Evolutionary conservation across 1,140 invertebrate species (phyloP).

Genomic region (Caenorhabditis remanei): DNA sequence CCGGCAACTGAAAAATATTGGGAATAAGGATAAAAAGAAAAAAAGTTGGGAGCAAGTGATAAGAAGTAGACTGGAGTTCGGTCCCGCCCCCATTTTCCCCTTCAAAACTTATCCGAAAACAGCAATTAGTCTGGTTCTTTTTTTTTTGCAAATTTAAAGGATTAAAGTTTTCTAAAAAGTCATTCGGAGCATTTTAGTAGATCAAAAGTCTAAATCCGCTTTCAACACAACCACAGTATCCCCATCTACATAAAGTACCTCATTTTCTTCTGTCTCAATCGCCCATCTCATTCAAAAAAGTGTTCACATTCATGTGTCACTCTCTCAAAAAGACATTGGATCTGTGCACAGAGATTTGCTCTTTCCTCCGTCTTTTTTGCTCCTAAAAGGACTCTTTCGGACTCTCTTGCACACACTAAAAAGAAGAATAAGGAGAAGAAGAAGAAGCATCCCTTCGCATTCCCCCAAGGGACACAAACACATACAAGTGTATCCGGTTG

Average conservation of each 20-base stretch:
- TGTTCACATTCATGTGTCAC: constrained; percentile 50
- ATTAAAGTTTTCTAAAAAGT: too few relatives aligned
- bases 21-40: too few relatives aligned
- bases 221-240: constrained; percentile 10
- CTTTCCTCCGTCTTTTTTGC: constrained; percentile 1
- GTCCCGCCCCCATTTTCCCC: too few relatives aligned
- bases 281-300: constrained; percentile 25
- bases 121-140: too few relatives aligned
- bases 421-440: constrained; percentile 21
- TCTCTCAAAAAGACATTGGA: constrained; percentile 50
- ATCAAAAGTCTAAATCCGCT: neutral
- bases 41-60: too few relatives aligned
- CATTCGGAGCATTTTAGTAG: too few relatives aligned
- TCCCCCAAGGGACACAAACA: constrained; percentile 42
- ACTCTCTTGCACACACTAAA: constrained; percentile 34
- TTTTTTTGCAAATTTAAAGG: too few relatives aligned
- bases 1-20: too few relatives aligned
- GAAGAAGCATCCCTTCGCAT: neutral
- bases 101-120: too few relatives aligned
- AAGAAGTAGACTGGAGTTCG: too few relatives aligned
- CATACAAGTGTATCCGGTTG: constrained; percentile 51
- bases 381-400: constrained; percentile 43
- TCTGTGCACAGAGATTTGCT: constrained; percentile 47
- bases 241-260: constrained; percentile 27
- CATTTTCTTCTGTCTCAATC: neutral